Base-by-base conservation (phyloP, 2,888 invertebrate species). In the Poecilus cupreus region DNA sequence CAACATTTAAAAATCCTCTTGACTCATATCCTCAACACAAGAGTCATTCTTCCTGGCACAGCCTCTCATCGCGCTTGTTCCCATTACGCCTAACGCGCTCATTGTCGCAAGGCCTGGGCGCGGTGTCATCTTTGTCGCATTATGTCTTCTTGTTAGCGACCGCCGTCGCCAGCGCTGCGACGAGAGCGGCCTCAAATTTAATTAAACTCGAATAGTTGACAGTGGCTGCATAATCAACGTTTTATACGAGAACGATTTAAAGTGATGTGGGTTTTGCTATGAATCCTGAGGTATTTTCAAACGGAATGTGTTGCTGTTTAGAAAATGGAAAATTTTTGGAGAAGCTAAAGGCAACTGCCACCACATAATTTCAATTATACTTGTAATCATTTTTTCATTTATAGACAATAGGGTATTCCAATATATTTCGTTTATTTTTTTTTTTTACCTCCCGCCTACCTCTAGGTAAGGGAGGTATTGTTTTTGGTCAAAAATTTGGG, bases 151-250 rank as follows among this genome's bases (percentile, higher is more conserved):
- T 78, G 60, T 43, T 78, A 64, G 64, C 43, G 46, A 16, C 16
- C 37, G 24, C 43, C 77, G 24, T 24, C 77, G 60, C 22, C 75
- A 68, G 77, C 64, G 82, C 60, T 51, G 74, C 82, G 82, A 49
- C 82, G 80, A 72, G 43, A 68, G 74, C 78, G 79, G 81, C 74
- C 81, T 82, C 79, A 64, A 81, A 82, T 83, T 83, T 83, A 83
- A 83, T 83, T 83, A 83, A 83, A 83, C 74, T 81, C 51, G 81
- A 81, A 83, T 82, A 79, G 83, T 83, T 81, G 82, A 79, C 80
- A 54, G 81, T 49, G 79, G 75, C 79, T 81, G 81, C 82, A 83
- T 82, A 83, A 83, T 83, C 82, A 82, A 83, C 82, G 82, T 81
- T 79, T 83, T 51, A 82, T 82, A 81, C 80, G 68, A 24, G 77